phyloP scores from a whole-genome alignment of 2,797 vertebrate species.

The Micrastur ruficollis region DNA sequence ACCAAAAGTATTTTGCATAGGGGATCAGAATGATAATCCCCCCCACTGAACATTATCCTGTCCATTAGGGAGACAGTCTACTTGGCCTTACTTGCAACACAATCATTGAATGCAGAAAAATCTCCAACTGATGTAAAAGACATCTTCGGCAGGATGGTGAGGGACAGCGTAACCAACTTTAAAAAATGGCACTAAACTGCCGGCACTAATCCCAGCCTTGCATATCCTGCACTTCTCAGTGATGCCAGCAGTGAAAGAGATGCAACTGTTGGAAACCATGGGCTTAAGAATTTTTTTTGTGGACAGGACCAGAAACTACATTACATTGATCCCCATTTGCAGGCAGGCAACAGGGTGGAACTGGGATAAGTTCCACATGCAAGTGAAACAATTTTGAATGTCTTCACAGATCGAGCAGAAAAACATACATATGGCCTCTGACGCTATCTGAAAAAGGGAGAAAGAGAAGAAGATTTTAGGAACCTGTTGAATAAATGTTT shows the following conservation, averaged over 20 bases:
- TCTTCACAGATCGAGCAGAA: not conserved
- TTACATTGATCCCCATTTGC: not conserved
- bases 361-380: not conserved
- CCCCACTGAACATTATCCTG: not conserved
- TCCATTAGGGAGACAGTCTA: not conserved
- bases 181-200: not conserved
- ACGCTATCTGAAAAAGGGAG: not conserved
- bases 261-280: not conserved
- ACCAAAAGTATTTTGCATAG: not conserved
- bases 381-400: not conserved
- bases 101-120: not conserved
- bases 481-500: not conserved
- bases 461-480: not conserved
- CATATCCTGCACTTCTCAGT: not conserved
- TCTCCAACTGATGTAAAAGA: not conserved
- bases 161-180: not conserved
- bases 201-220: not conserved
- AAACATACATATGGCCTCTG: not conserved
- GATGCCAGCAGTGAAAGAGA: not conserved
- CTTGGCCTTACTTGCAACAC: not conserved
- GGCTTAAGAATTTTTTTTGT: not conserved
- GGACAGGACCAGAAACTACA: not conserved
- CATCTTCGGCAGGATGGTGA: not conserved
- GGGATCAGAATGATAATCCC: not conserved
- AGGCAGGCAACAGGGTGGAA: not conserved